These are phyloP conservation scores for Lysandra coridon DNA, from an alignment of 2,888 invertebrate species.

Conservation along the genomic window DNA sequence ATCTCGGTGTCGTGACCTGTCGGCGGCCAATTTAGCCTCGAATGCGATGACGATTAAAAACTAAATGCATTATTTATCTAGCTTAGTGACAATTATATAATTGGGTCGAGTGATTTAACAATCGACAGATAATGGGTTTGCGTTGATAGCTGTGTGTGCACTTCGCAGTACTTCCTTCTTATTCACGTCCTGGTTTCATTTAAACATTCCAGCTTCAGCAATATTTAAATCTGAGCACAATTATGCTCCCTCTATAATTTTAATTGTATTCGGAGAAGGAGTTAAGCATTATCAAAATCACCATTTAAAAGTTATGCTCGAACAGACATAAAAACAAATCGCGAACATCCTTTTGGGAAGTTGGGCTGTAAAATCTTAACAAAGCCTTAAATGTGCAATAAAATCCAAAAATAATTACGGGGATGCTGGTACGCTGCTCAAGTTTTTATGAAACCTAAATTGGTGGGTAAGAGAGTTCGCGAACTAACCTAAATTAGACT, in stretches of 20 bases:
- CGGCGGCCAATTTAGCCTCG: conserved; percentile 20
- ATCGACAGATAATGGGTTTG: conserved; percentile 34
- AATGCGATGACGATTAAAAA: conserved; percentile 29
- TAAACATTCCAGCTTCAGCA: background rate
- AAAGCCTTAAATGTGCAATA: conserved; percentile 29
- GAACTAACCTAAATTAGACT: conserved; percentile 1
- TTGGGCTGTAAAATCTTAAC: conserved; percentile 35
- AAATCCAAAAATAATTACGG: conserved; percentile 23
- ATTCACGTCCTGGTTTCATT: background rate
- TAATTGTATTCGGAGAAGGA: conserved; percentile 31
- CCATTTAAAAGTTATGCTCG: conserved; percentile 45
- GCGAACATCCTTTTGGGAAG: conserved; percentile 41
- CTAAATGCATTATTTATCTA: conserved; percentile 30
- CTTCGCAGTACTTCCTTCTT: background rate
- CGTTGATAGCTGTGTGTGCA: conserved; percentile 18
- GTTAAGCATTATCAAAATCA: conserved; percentile 44
- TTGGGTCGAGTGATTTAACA: conserved; percentile 33
- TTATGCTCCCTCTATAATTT: conserved; percentile 4
- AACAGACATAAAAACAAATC: conserved; percentile 44
- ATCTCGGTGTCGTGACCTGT: conserved; percentile 24
- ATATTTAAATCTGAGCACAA: background rate
- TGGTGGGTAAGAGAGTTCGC: background rate
- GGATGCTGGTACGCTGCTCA: background rate
- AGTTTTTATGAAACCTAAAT: conserved; percentile 22
- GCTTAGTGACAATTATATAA: conserved; percentile 31